A percentile compares a stretch with the other conserved stretches of the same genome.
Conservation (phyloP, 1,140 invertebrate species). For the Helicorthomorpha holstii region DNA sequence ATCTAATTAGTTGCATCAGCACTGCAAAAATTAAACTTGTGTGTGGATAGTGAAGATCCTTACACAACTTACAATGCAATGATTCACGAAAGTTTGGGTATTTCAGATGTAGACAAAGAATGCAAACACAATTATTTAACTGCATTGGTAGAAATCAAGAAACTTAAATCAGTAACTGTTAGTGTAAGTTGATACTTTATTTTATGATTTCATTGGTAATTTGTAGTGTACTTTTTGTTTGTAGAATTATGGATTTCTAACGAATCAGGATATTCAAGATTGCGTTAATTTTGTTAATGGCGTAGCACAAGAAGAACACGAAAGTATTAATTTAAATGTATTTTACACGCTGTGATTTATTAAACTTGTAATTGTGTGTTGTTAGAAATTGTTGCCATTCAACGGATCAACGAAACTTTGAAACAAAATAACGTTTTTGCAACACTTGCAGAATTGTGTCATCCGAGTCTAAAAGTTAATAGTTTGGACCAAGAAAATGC, state of each 20-base stretch:
- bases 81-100: not conserved
- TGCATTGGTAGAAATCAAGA: not conserved
- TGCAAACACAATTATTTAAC: not conserved
- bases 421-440: not conserved
- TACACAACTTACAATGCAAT: not conserved
- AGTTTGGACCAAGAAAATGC: not conserved
- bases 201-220: no score
- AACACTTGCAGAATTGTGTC: not conserved
- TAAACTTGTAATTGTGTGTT: not conserved
- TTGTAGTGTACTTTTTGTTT: no score
- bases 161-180: not conserved
- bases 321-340: not conserved
- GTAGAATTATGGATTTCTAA: slow-evolving; percentile 37
- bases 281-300: slow-evolving; percentile 45
- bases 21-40: no score
- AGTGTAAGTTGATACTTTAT: no score
- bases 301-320: not conserved
- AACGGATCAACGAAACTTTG: not conserved
- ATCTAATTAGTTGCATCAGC: no score
- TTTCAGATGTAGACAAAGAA: not conserved
- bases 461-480: not conserved
- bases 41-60: no score
- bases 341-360: not conserved
- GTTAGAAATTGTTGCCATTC: not conserved
- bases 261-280: slow-evolving; percentile 48